Evolutionary conservation across 1,140 invertebrate genomes (phyloP).

Genomic region (Babylonia areolata): DNA sequence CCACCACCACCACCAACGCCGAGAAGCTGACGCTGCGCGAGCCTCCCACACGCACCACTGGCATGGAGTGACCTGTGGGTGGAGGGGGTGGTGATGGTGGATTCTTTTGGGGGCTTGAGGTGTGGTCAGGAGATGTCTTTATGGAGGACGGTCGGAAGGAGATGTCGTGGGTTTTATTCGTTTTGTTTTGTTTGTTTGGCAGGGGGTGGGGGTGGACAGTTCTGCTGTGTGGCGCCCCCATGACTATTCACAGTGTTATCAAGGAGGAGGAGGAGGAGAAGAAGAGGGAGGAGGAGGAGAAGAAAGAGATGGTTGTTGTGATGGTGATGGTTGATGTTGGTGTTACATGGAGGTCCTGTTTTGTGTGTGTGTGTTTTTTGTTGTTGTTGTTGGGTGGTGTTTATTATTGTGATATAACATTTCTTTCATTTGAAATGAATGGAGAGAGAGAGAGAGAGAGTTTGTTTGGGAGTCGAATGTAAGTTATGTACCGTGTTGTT

Average conservation of each 20-base stretch:
- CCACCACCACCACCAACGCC: slow-evolving; percentile 32
- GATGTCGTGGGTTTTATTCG: too few relatives aligned
- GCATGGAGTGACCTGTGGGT: neutral
- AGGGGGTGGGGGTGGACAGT: too few relatives aligned
- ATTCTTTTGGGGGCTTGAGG: neutral
- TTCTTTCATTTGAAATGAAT: neutral
- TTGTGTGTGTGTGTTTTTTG: neutral
- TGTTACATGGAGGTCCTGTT: neutral
- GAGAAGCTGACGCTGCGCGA: slow-evolving; percentile 48
- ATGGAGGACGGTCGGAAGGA: too few relatives aligned
- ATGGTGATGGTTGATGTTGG: neutral
- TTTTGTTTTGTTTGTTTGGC: too few relatives aligned
- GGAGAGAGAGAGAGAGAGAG: neutral
- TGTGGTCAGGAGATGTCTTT: too few relatives aligned
- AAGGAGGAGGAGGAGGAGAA: neutral
- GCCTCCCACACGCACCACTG: slow-evolving; percentile 27
- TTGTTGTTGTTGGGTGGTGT: too few relatives aligned
- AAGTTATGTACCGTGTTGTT: neutral
- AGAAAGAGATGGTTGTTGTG: neutral
- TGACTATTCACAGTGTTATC: too few relatives aligned
- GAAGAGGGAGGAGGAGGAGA: neutral
- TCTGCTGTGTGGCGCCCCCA: too few relatives aligned
- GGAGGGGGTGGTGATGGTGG: neutral
- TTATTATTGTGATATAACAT: neutral
- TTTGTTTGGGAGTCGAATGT: too few relatives aligned